These are phyloP conservation scores for Crioceris asparagi DNA, from an alignment of 2,888 invertebrate genomes.

Conservation along the genomic window DNA sequence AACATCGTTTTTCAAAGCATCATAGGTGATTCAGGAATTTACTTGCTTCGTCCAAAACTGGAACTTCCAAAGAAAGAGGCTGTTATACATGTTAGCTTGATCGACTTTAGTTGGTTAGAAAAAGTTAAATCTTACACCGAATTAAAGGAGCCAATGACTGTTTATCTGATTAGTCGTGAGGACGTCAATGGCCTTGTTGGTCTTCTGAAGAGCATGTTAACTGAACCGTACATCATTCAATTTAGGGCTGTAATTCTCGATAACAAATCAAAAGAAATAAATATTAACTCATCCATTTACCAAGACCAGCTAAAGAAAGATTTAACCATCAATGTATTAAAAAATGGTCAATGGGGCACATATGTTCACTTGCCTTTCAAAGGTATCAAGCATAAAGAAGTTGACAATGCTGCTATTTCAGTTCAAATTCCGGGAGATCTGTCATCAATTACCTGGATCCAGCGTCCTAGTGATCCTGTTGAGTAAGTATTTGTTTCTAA, in stretches of 20 bases:
- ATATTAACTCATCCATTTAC: slow-evolving; percentile 17
- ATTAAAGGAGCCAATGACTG: slow-evolving; percentile 5
- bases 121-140: slow-evolving; percentile 27
- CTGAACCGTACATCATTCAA: slow-evolving; percentile 13
- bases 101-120: slow-evolving; percentile 18
- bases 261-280: slow-evolving; percentile 17
- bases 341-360: slow-evolving; percentile 23
- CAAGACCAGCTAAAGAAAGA: slow-evolving; percentile 20
- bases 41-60: too few relatives aligned
- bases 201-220: slow-evolving; percentile 18
- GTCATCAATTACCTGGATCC: slow-evolving; percentile 67
- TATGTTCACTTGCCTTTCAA: slow-evolving; percentile 18
- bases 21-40: too few relatives aligned
- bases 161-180: slow-evolving; percentile 17
- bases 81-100: neutral
- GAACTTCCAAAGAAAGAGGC: too few relatives aligned
- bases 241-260: slow-evolving; percentile 19
- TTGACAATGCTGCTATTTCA: slow-evolving; percentile 40
- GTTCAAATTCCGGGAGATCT: slow-evolving; percentile 54
- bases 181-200: slow-evolving; percentile 22
- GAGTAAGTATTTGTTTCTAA: slow-evolving; percentile 11
- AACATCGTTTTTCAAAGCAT: too few relatives aligned
- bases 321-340: slow-evolving; percentile 21
- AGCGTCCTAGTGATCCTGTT: slow-evolving; percentile 41
- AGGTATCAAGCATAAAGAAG: slow-evolving; percentile 9